Percentiles rank a stretch among this genome's conserved stretches.
phyloP scores from a whole-genome alignment of 2,888 invertebrate species.

The Spialia ferax region DNA sequence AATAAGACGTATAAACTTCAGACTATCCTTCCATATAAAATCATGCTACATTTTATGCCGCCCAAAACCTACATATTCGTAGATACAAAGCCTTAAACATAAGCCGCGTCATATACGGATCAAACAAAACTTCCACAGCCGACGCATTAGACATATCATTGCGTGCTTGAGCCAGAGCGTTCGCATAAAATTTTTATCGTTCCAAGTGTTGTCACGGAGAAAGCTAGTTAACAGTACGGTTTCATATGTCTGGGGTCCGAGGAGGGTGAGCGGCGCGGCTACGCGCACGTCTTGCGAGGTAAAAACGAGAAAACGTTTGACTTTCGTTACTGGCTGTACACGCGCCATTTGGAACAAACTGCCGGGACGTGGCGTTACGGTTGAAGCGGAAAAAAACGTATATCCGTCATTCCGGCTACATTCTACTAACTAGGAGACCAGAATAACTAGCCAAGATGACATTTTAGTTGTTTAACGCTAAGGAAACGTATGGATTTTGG shows the following conservation, averaged over 20 bases:
- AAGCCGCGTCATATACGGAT: slow-evolving; percentile 21
- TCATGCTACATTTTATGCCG: background rate
- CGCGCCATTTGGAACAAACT: slow-evolving; percentile 38
- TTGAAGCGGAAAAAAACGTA: slow-evolving; percentile 27
- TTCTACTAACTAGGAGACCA: too few relatives aligned
- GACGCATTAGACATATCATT: slow-evolving; percentile 33
- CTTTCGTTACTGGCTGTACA: slow-evolving; percentile 20
- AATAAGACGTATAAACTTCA: background rate
- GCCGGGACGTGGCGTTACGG: slow-evolving; percentile 32
- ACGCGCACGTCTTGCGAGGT: background rate
- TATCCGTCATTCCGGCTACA: slow-evolving; percentile 32
- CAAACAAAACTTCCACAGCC: slow-evolving; percentile 32
- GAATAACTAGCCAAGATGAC: too few relatives aligned
- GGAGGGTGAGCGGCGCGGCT: slow-evolving; percentile 7
- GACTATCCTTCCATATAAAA: background rate
- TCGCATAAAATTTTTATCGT: slow-evolving; percentile 38
- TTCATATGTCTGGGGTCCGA: slow-evolving; percentile 40
- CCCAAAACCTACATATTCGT: background rate
- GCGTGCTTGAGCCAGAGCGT: slow-evolving; percentile 25
- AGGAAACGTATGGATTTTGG: too few relatives aligned
- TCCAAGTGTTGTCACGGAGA: slow-evolving; percentile 38
- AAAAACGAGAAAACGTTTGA: background rate
- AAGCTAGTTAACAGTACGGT: slow-evolving; percentile 38
- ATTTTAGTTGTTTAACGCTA: too few relatives aligned
- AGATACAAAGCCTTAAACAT: background rate